Evolutionary conservation across 2,113 vertebrate species (phyloP).

Genomic region (Scartelaos histophorus): DNA sequence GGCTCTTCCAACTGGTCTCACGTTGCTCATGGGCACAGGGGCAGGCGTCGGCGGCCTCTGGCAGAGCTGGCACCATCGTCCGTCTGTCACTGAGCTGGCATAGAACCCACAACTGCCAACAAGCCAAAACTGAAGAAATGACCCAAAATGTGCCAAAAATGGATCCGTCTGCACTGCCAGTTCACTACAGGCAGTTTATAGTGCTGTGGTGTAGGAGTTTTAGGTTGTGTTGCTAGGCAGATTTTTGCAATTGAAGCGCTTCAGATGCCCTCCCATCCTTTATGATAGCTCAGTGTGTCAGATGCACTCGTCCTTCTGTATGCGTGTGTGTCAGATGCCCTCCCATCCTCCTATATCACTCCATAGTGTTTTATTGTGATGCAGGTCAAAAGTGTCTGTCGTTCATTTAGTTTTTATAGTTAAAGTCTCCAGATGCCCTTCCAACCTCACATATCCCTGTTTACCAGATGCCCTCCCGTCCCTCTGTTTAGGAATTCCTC

Average conservation of each 20-base stretch:
- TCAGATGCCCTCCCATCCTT: background rate
- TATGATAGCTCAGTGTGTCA: too few relatives aligned
- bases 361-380: too few relatives aligned
- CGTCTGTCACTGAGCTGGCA: conserved; percentile 65
- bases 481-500: too few relatives aligned
- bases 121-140: conserved; percentile 18
- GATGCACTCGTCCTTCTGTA: too few relatives aligned
- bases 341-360: too few relatives aligned
- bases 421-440: too few relatives aligned
- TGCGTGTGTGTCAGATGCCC: too few relatives aligned
- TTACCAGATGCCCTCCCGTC: too few relatives aligned
- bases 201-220: too few relatives aligned
- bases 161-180: conserved; percentile 39
- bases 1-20: conserved; percentile 12
- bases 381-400: too few relatives aligned
- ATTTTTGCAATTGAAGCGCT: background rate
- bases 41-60: conserved; percentile 57
- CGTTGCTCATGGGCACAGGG: conserved; percentile 44
- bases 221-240: conserved; percentile 35
- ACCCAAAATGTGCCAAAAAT: conserved; percentile 26
- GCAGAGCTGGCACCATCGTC: conserved; percentile 45
- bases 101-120: conserved; percentile 37
- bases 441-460: too few relatives aligned
- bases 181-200: conserved; percentile 31
- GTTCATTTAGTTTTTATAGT: too few relatives aligned